These are phyloP conservation scores for Cyanoramphus novaezelandiae DNA, from an alignment of 2,113 vertebrate genomes.

Conservation along the genomic window DNA sequence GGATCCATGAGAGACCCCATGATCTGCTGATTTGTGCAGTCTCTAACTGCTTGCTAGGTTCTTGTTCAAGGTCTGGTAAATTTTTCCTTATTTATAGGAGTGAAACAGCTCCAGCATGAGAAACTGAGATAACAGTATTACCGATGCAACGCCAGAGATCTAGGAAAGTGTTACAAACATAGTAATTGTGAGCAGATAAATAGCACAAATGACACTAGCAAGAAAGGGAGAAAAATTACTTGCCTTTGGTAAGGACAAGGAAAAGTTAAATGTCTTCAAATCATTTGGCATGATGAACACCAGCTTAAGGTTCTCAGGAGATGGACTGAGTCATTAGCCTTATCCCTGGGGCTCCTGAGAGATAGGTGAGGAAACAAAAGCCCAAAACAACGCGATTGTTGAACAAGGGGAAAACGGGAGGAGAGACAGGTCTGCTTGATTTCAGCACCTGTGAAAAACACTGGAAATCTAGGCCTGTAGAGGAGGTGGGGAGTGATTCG, in stretches of 20 bases:
- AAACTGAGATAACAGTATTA: background rate
- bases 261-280: background rate
- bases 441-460: background rate
- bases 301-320: background rate
- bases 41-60: background rate
- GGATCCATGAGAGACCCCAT: background rate
- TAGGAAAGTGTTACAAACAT: background rate
- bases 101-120: background rate
- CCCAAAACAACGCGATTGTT: background rate
- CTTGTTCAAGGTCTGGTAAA: background rate
- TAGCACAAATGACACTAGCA: background rate
- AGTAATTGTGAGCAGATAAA: background rate
- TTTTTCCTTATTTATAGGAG: background rate
- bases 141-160: background rate
- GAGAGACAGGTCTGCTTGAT: background rate
- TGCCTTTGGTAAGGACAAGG: background rate
- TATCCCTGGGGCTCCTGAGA: background rate
- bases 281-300: background rate
- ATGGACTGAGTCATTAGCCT: background rate
- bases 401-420: background rate
- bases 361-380: background rate
- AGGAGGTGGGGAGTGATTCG: rapidly evolving
- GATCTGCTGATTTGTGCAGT: background rate
- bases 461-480: background rate
- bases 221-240: background rate